These are phyloP conservation scores for Rhamphomyia laevipes DNA, from an alignment of 2,888 invertebrate species.

Conservation along the genomic window DNA sequence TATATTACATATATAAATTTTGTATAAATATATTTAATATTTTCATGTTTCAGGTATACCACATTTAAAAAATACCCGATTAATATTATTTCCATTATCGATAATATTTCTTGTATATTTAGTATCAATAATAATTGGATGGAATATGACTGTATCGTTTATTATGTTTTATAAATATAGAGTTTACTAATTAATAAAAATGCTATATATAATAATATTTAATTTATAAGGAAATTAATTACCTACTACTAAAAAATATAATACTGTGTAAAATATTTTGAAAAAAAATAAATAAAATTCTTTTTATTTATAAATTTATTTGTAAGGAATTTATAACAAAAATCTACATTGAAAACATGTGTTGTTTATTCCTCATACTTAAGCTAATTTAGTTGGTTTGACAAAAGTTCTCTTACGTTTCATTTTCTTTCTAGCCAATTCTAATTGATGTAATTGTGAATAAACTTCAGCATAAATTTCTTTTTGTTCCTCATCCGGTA, in stretches of 20 bases:
- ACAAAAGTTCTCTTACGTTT: conserved; percentile 50
- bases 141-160: conserved; percentile 73
- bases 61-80: conserved; percentile 71
- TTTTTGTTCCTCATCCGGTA: conserved; percentile 78
- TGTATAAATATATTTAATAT: background rate
- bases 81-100: conserved; percentile 75
- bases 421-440: conserved; percentile 49
- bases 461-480: conserved; percentile 78
- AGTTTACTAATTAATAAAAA: conserved; percentile 47
- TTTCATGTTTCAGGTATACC: conserved; percentile 56
- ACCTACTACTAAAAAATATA: conserved; percentile 15
- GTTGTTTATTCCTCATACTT: background rate
- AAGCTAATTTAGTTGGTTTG: conserved; percentile 44
- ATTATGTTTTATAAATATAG: conserved; percentile 76
- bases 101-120: conserved; percentile 65
- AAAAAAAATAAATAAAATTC: too few relatives aligned
- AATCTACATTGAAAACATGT: background rate
- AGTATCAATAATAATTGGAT: conserved; percentile 60
- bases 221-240: background rate
- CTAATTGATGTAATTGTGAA: conserved; percentile 58
- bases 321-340: background rate
- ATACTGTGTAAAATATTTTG: conserved; percentile 6
- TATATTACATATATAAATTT: background rate
- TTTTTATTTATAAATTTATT: too few relatives aligned
- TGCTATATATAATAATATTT: background rate